These are phyloP conservation scores for Icerya purchasi DNA, from an alignment of 2,888 invertebrate species.

Conservation along the genomic window DNA sequence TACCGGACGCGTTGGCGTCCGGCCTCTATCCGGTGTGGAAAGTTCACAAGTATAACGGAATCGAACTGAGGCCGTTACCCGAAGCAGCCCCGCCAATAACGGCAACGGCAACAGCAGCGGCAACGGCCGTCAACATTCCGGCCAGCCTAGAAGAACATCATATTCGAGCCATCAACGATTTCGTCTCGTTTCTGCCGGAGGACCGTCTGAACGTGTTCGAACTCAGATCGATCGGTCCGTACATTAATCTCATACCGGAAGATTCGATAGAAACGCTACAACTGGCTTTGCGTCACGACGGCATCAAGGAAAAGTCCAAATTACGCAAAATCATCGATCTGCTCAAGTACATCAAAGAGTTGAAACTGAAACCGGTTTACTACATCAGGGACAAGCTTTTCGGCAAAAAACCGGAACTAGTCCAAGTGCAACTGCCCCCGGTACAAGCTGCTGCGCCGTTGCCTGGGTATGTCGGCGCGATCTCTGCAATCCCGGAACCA, in stretches of 20 bases:
- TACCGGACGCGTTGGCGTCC: background rate
- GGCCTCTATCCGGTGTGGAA: slow-evolving; percentile 19
- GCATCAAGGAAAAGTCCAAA: slow-evolving; percentile 5
- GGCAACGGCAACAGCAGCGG: background rate
- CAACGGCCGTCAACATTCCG: background rate
- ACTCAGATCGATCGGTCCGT: slow-evolving; percentile 1
- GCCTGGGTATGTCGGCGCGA: background rate
- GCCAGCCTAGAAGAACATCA: background rate
- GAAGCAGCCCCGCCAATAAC: background rate
- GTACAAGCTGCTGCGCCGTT: no score
- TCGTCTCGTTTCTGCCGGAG: slow-evolving; percentile 3
- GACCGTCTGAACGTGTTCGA: slow-evolving; percentile 4
- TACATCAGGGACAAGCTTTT: background rate
- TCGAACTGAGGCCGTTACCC: slow-evolving; percentile 21
- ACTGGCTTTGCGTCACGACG: background rate
- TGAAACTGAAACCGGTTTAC: slow-evolving; percentile 8
- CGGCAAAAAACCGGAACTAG: slow-evolving; percentile 3
- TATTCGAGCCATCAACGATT: background rate
- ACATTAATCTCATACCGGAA: slow-evolving; percentile 7
- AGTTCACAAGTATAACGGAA: slow-evolving; percentile 23
- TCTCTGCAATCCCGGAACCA: background rate
- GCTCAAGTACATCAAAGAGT: slow-evolving; percentile 2
- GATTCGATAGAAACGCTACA: slow-evolving; percentile 4
- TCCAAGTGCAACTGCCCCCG: background rate
- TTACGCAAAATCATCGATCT: slow-evolving; percentile 5